A percentile compares a stretch with the other conserved stretches of the same genome.
Evolutionary conservation across 2,797 vertebrate genomes (phyloP).

Genomic region (Loris lydekkerianus): DNA sequence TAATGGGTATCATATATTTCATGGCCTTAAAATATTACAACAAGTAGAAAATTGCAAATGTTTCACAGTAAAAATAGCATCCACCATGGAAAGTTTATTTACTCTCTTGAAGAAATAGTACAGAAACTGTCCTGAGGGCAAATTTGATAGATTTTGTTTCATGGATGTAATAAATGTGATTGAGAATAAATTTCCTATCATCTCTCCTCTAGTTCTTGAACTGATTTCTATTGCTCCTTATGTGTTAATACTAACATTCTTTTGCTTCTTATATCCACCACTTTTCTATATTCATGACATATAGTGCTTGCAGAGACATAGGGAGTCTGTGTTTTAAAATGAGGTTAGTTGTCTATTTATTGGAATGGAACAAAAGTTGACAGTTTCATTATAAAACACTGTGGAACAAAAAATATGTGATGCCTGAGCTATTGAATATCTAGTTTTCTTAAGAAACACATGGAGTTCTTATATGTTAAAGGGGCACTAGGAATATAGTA

Average conservation of each 20-base stretch:
- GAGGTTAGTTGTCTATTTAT: constrained; percentile 57
- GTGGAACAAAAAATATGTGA: constrained; percentile 4
- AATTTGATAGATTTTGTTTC: constrained; percentile 32
- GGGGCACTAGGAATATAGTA: not conserved
- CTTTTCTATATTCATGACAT: constrained; percentile 18
- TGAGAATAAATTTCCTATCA: constrained; percentile 37
- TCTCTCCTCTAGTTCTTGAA: not conserved
- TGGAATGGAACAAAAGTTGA: not conserved
- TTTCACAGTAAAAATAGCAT: constrained; percentile 60
- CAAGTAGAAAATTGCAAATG: not conserved
- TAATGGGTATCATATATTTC: not conserved
- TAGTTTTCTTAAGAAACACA: constrained; percentile 11
- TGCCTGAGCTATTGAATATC: not conserved
- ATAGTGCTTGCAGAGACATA: not conserved
- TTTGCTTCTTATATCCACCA: not conserved
- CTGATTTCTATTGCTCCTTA: not conserved
- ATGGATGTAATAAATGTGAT: constrained; percentile 18
- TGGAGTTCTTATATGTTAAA: constrained; percentile 19
- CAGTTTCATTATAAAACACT: constrained; percentile 45
- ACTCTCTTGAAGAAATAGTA: not conserved
- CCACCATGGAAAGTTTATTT: not conserved
- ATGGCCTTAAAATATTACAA: constrained; percentile 29
- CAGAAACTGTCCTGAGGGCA: not conserved
- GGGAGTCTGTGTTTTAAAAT: constrained; percentile 50
- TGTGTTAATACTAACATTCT: constrained; percentile 36